phyloP scores from a whole-genome alignment of 2,113 vertebrate species.

The Ptilorrhoa leucosticta region DNA sequence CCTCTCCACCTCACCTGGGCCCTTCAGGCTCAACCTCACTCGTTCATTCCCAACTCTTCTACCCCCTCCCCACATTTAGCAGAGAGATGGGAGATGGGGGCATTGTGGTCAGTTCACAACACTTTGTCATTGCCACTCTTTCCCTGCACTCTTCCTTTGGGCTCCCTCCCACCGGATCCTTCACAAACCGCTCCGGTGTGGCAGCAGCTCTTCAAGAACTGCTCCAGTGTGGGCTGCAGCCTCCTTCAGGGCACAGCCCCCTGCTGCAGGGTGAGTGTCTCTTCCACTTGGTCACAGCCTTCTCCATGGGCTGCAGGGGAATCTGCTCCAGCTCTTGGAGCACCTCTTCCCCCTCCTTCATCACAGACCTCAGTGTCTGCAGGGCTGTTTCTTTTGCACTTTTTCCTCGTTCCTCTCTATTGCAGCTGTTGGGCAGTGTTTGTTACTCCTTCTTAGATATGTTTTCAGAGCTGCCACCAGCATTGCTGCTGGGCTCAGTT shows the following conservation, averaged over 20 bases:
- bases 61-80: accelerated
- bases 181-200: no score
- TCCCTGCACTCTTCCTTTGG: not conserved
- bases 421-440: not conserved
- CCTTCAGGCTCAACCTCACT: not conserved
- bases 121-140: not conserved
- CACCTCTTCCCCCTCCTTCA: not conserved
- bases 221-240: not conserved
- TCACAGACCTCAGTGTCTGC: not conserved
- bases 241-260: not conserved
- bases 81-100: accelerated
- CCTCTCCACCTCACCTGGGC: no score
- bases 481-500: not conserved
- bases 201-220: not conserved
- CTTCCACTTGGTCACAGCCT: accelerated
- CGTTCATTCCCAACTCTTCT: not conserved
- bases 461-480: not conserved
- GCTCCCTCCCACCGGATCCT: not conserved
- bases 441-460: not conserved
- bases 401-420: not conserved
- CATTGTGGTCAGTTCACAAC: not conserved
- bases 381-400: not conserved
- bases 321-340: not conserved
- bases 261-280: not conserved
- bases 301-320: not conserved